Evolutionary conservation across 1,140 invertebrate genomes (phyloP).

Genomic region (Lordiphosa stackelbergi): DNA sequence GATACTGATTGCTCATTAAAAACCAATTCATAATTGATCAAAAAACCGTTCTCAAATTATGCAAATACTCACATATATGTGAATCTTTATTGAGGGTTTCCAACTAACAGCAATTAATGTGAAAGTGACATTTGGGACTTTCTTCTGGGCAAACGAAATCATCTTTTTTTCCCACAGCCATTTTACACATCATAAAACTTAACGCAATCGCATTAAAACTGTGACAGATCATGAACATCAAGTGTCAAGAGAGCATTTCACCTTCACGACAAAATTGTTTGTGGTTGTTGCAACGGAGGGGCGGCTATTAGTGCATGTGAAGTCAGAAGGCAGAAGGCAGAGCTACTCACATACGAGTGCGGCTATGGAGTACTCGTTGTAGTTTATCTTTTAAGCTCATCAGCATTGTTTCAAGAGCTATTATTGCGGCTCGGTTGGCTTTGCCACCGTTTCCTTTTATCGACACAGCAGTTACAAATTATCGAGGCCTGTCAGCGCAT

Average conservation of each 20-base stretch:
- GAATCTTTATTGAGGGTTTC: neutral
- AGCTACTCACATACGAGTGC: constrained; percentile 11
- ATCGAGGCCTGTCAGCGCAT: constrained; percentile 45
- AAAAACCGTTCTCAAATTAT: constrained; percentile 45
- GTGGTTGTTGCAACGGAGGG: constrained; percentile 19
- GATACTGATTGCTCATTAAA: constrained; percentile 25
- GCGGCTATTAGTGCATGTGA: constrained; percentile 48
- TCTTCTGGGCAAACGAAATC: constrained; percentile 34
- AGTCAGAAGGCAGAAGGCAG: constrained; percentile 30
- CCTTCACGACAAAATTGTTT: constrained; percentile 18
- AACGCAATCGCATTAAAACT: constrained; percentile 72
- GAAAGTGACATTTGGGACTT: constrained; percentile 69
- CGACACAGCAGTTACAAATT: constrained; percentile 50
- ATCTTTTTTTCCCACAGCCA: constrained; percentile 50
- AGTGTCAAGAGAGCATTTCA: constrained; percentile 64
- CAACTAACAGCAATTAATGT: constrained; percentile 58
- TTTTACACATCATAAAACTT: constrained; percentile 74
- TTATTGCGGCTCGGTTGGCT: constrained; percentile 6
- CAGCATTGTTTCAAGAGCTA: constrained; percentile 64
- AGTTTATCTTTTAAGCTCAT: constrained; percentile 74
- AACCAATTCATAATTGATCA: constrained; percentile 49
- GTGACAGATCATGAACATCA: constrained; percentile 72
- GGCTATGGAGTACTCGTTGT: constrained; percentile 28
- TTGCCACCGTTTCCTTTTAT: constrained; percentile 49
- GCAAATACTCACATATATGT: constrained; percentile 24